These are phyloP conservation scores for Neodiprion virginianus DNA, from an alignment of 1,140 invertebrate genomes.

Conservation along the genomic window DNA sequence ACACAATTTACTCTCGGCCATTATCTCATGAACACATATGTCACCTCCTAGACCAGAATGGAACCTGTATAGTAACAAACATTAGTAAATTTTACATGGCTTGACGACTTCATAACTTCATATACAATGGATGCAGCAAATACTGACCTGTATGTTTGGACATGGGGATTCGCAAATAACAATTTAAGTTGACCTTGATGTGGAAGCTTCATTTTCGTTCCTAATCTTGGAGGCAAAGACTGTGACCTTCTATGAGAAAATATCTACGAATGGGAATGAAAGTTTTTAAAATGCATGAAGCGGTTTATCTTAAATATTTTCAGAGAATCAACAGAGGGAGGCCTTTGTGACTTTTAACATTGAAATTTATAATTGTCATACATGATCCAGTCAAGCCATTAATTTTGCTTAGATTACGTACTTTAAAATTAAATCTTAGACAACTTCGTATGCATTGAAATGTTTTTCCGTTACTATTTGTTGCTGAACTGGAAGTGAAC, in stretches of 20 bases:
- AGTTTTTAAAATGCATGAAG: background rate
- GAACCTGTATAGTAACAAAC: slow-evolving; percentile 62
- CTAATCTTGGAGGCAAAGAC: slow-evolving; percentile 81
- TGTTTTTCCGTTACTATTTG: too few relatives aligned
- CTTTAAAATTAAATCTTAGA: too few relatives aligned
- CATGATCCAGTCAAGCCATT: too few relatives aligned
- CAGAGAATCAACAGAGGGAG: too few relatives aligned
- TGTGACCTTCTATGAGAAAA: slow-evolving; percentile 82
- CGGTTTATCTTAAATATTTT: too few relatives aligned
- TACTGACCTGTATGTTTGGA: slow-evolving; percentile 78
- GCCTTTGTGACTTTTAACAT: too few relatives aligned
- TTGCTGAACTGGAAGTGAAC: too few relatives aligned
- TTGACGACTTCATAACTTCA: slow-evolving; percentile 6
- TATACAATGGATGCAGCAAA: background rate
- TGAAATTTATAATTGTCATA: too few relatives aligned
- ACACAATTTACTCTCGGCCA: slow-evolving; percentile 88
- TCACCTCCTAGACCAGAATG: slow-evolving; percentile 90
- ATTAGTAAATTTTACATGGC: background rate
- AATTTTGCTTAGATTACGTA: too few relatives aligned
- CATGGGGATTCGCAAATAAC: slow-evolving; percentile 77
- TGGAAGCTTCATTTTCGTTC: slow-evolving; percentile 82
- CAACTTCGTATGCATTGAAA: too few relatives aligned
- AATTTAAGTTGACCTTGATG: slow-evolving; percentile 75
- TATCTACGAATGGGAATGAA: slow-evolving; percentile 50
- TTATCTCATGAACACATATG: slow-evolving; percentile 91